phyloP scores from a whole-genome alignment of 2,113 vertebrate species.

The Cromileptes altivelis region DNA sequence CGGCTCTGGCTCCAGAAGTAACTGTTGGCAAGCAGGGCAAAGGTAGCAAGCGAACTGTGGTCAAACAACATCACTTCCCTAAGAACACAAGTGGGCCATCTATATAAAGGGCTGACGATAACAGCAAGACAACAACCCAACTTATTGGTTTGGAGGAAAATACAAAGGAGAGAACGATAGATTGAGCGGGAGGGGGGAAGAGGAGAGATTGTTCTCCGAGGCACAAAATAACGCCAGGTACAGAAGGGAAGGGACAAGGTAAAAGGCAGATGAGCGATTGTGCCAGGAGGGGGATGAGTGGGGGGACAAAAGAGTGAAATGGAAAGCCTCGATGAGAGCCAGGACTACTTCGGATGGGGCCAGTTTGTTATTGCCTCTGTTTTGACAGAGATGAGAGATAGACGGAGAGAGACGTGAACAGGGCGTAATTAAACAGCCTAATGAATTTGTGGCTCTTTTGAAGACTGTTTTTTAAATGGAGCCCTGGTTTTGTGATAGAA shows the following conservation, averaged over 20 bases:
- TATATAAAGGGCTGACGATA: conserved; percentile 58
- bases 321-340: conserved; percentile 64
- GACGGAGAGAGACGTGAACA: conserved; percentile 84
- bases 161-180: conserved; percentile 68
- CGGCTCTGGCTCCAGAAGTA: conserved; percentile 57
- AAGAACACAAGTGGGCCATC: conserved; percentile 70
- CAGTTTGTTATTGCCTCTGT: conserved; percentile 78
- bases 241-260: conserved; percentile 63
- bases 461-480: conserved; percentile 83
- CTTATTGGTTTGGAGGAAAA: conserved; percentile 70
- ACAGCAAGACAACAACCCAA: conserved; percentile 67
- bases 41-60: conserved; percentile 69
- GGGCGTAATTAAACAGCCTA: conserved; percentile 97
- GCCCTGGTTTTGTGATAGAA: conserved; percentile 89
- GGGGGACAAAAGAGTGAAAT: conserved; percentile 30
- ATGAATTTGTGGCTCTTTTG: conserved; percentile 96
- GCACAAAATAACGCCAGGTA: conserved; percentile 70
- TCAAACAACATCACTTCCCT: conserved; percentile 75
- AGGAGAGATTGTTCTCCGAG: conserved; percentile 63
- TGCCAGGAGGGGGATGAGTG: conserved; percentile 51
- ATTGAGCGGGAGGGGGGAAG: conserved; percentile 40
- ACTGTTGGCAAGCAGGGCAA: conserved; percentile 48
- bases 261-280: conserved; percentile 70
- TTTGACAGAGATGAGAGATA: conserved; percentile 82
- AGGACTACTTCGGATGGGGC: conserved; percentile 65